phyloP scores from a whole-genome alignment of 2,797 vertebrate species.

The Pelobates cultripes region DNA sequence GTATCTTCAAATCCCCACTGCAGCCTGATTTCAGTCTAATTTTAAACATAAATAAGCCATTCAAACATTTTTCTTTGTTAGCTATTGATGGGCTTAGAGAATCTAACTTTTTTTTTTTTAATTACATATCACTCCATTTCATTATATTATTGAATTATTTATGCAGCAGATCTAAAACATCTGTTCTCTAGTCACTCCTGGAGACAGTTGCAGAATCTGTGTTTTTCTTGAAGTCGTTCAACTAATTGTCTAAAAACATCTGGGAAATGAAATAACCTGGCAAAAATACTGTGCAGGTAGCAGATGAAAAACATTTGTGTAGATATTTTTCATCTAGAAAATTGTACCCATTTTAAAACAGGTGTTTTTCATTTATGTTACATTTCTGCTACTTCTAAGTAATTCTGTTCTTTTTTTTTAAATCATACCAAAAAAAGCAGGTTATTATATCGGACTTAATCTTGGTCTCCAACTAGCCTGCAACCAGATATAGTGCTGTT shows the following conservation, averaged over 20 bases:
- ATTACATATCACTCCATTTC: constrained; percentile 41
- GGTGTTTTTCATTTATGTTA: constrained; percentile 53
- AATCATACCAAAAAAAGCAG: constrained; percentile 44
- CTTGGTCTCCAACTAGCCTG: constrained; percentile 51
- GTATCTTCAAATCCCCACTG: not conserved
- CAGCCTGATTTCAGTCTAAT: constrained; percentile 4
- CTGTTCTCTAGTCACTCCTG: constrained; percentile 49
- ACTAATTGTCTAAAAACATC: constrained; percentile 56
- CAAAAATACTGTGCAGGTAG: constrained; percentile 52
- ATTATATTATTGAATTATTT: constrained; percentile 52
- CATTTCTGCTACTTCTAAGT: constrained; percentile 55
- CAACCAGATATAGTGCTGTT: constrained; percentile 54
- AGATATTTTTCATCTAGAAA: constrained; percentile 51
- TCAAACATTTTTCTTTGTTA: constrained; percentile 8
- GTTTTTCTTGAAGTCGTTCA: constrained; percentile 52
- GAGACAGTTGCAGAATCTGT: constrained; percentile 55
- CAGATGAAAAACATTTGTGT: constrained; percentile 54
- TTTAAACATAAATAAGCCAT: constrained; percentile 20
- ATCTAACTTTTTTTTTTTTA: constrained; percentile 29
- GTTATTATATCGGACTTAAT: constrained; percentile 54
- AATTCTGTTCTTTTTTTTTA: constrained; percentile 40
- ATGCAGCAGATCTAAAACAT: constrained; percentile 51
- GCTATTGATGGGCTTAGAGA: constrained; percentile 47
- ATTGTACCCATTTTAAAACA: constrained; percentile 49
- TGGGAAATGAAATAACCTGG: constrained; percentile 57